phyloP scores from a whole-genome alignment of 2,797 vertebrate species.

The Acomys russatus region DNA sequence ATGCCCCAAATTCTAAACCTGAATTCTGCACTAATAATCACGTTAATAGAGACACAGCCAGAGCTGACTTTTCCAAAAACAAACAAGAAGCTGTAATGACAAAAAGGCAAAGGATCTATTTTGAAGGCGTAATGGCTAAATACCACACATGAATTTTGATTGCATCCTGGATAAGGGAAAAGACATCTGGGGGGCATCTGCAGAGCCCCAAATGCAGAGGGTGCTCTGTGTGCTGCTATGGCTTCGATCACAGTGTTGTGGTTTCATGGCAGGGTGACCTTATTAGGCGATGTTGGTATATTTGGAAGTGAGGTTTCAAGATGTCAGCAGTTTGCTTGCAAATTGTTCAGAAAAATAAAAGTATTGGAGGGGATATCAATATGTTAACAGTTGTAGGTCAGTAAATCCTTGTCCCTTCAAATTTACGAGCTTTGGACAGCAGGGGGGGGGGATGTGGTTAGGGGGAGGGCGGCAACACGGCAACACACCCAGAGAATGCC shows the following conservation, averaged over 20 bases:
- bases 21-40: background rate
- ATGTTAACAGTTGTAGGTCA: background rate
- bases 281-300: constrained; percentile 60
- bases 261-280: constrained; percentile 61
- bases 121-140: background rate
- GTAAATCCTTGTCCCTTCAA: background rate
- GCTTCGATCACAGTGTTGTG: background rate
- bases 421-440: background rate
- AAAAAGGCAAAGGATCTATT: background rate
- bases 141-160: background rate
- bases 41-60: background rate
- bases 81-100: background rate
- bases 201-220: background rate
- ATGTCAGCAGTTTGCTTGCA: constrained; percentile 53
- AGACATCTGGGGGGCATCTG: background rate
- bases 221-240: background rate
- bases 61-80: background rate
- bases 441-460: too few relatives aligned
- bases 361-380: background rate
- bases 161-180: background rate
- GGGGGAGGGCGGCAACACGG: too few relatives aligned
- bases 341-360: constrained; percentile 49
- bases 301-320: background rate
- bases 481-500: background rate
- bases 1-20: background rate